Evolutionary conservation across 1,140 invertebrate species (phyloP).

Genomic region (Bombus polaris): DNA sequence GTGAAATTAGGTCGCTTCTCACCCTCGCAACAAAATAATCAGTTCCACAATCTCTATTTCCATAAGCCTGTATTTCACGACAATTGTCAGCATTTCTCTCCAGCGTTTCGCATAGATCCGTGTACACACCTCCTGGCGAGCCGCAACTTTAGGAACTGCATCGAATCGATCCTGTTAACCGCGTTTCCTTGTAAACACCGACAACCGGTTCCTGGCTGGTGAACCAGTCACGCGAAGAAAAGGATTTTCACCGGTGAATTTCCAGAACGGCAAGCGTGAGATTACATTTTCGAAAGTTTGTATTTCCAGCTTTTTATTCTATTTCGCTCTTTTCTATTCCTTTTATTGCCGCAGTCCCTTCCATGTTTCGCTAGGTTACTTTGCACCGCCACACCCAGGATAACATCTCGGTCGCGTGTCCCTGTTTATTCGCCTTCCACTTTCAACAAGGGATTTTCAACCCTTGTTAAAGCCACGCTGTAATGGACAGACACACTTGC

Average conservation of each 20-base stretch:
- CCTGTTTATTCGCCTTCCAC: slow-evolving; percentile 64
- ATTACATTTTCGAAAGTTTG: slow-evolving; percentile 22
- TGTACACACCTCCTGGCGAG: background rate
- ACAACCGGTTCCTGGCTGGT: background rate
- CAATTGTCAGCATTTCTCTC: background rate
- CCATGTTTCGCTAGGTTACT: slow-evolving; percentile 53
- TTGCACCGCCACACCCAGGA: slow-evolving; percentile 37
- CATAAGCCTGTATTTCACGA: background rate
- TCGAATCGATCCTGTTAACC: background rate
- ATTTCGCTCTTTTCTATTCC: too few relatives aligned
- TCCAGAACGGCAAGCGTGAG: slow-evolving; percentile 10
- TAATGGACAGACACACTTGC: slow-evolving; percentile 40
- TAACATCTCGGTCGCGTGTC: slow-evolving; percentile 70
- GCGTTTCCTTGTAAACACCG: background rate
- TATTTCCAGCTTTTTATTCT: too few relatives aligned
- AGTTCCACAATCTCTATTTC: too few relatives aligned
- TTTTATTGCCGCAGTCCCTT: slow-evolving; percentile 1
- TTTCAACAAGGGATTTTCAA: slow-evolving; percentile 49
- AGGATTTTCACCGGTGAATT: slow-evolving; percentile 35
- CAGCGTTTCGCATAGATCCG: background rate
- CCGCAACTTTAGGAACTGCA: background rate
- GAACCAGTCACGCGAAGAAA: slow-evolving; percentile 1
- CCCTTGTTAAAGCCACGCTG: slow-evolving; percentile 31
- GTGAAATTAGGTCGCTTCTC: background rate
- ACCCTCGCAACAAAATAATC: background rate